Conservation (phyloP, 2,888 invertebrate genomes). For the Hirtodrosophila duncani region DNA sequence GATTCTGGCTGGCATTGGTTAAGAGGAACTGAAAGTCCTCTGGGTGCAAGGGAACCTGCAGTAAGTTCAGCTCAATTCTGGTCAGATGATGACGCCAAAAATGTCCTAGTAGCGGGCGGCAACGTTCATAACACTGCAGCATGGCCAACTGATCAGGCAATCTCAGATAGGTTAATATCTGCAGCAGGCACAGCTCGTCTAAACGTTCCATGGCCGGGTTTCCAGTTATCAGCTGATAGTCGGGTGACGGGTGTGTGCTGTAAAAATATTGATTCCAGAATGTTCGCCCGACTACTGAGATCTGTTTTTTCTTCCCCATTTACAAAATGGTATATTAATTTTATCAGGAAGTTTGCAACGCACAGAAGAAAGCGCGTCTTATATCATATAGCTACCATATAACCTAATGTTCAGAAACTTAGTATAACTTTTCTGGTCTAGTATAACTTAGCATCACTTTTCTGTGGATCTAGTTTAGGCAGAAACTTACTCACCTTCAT, state of each 20-base stretch:
- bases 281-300: conserved; percentile 11
- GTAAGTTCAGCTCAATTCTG: conserved; percentile 41
- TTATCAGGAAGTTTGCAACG: too few relatives aligned
- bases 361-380: too few relatives aligned
- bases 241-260: neutral
- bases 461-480: too few relatives aligned
- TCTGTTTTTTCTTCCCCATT: neutral
- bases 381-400: too few relatives aligned
- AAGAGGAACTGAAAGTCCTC: conserved; percentile 38
- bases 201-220: conserved; percentile 47
- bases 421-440: too few relatives aligned
- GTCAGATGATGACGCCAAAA: conserved; percentile 44
- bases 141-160: conserved; percentile 51
- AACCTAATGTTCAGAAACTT: too few relatives aligned
- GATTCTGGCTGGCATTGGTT: conserved; percentile 3
- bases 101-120: conserved; percentile 31
- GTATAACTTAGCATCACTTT: neutral
- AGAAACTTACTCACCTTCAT: conserved; percentile 74
- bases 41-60: conserved; percentile 34
- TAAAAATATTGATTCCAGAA: neutral
- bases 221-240: neutral
- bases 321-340: neutral
- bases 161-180: conserved; percentile 30
- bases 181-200: conserved; percentile 52
- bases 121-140: conserved; percentile 44